Evolutionary conservation across 2,113 vertebrate genomes (phyloP), one percentile per base, ranked within the genome.

Genomic region (Pangasianodon gigas): DNA sequence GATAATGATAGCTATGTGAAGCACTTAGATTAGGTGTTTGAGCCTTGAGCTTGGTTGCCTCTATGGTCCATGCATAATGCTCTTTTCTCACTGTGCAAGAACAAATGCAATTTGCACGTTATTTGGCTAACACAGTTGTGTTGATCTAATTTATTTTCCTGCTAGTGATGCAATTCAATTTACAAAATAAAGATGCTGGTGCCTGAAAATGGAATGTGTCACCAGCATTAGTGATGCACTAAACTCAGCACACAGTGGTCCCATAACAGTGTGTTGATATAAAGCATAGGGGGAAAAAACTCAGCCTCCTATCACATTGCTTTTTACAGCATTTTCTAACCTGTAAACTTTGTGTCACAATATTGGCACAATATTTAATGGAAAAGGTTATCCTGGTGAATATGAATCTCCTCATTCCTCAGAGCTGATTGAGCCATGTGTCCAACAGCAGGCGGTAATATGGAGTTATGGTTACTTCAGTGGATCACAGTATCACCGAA

Each of bases 51-150:
- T 41, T 74, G 3, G 6, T 80, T 87, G 85, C 62, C 71, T 80
- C 41, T 37, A 84, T 11, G 77, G 21, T 51, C 65, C n/a, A 8
- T 48, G 46, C 19, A n/a, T 87, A 62, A 80, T 83, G 65, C 37
- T 29, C 56, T 89, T 41, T 80, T 52, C 21, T 41, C 62, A 37
- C 54, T 21, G 79, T 19, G 67, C 67, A 67, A 60, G 51, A 87
- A 91, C 69, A 91, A 91, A 91, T 88, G 83, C 69, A 80, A 90
- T 91, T 90, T 91, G 89, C 91, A 88, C 86, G 90, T 90, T 44
- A 86, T 91, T 90, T 86, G 86, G 51, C 71, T 90, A 90, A 89
- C 86, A 56, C 86, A 69, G 37, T 89, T 83, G 81, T 77, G 82
- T 91, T 88, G 89, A 88, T 88, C 74, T 84, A 85, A 81, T 51